These are phyloP conservation scores for Centruroides vittatus DNA, from an alignment of 1,140 invertebrate species.

Conservation along the genomic window DNA sequence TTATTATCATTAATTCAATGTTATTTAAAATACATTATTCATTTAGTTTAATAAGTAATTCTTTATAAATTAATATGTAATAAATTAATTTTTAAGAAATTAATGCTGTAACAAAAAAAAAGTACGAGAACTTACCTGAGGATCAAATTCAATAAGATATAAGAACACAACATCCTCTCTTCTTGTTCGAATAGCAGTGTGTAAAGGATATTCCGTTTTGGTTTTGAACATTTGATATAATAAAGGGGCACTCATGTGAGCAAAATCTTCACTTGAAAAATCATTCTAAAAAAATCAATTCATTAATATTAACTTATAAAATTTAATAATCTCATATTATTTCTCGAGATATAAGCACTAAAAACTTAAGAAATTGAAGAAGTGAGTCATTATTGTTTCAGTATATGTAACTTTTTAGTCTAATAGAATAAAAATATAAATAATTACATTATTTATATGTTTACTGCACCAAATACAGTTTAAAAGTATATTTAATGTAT, in stretches of 20 bases:
- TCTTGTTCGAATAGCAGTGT: slow-evolving; percentile 68
- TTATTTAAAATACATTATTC: neutral
- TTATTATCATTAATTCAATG: too few species aligned
- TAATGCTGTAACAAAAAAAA: neutral
- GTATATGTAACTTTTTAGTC: too few species aligned
- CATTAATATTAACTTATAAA: neutral
- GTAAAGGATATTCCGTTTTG: slow-evolving; percentile 74
- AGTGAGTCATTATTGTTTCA: neutral
- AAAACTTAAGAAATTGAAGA: neutral
- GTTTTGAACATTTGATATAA: slow-evolving; percentile 80
- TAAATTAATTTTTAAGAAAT: too few species aligned
- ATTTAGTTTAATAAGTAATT: neutral
- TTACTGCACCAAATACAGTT: too few species aligned
- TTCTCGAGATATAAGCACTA: neutral
- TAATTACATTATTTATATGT: too few species aligned
- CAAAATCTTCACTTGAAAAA: slow-evolving; percentile 78
- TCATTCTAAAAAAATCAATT: slow-evolving; percentile 48
- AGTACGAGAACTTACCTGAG: slow-evolving; percentile 50
- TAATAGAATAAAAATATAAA: too few species aligned
- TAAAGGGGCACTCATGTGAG: slow-evolving; percentile 74
- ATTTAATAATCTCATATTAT: neutral
- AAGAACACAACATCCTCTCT: slow-evolving; percentile 90
- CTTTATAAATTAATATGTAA: neutral
- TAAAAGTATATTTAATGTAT: too few species aligned
- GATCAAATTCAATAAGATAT: slow-evolving; percentile 76